Evolutionary conservation across 2,797 vertebrate species (phyloP).

Genomic region (Gouania willdenowi): DNA sequence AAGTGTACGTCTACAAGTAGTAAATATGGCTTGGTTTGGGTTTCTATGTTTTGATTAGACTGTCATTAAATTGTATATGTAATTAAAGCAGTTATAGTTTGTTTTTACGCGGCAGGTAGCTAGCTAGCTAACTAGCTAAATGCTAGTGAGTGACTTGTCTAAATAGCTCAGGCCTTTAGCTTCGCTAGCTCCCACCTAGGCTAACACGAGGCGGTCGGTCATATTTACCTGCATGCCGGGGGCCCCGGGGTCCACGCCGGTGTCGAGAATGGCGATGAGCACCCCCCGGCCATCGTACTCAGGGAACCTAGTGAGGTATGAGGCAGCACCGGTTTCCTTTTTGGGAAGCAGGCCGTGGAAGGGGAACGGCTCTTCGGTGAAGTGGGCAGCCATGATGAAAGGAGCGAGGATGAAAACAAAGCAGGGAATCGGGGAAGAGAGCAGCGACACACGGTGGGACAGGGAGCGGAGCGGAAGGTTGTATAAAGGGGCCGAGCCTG

Average conservation of each 20-base stretch:
- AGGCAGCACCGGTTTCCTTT: constrained; percentile 92
- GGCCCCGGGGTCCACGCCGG: constrained; percentile 94
- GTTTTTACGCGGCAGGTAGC: background rate
- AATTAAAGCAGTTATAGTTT: background rate
- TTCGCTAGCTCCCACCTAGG: background rate
- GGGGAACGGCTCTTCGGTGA: constrained; percentile 88
- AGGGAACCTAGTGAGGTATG: constrained; percentile 87
- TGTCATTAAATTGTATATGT: constrained; percentile 17
- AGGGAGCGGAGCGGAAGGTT: constrained; percentile 22
- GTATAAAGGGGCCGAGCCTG: constrained; percentile 64
- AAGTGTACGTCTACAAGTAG: no score
- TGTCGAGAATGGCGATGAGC: constrained; percentile 91
- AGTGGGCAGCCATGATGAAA: constrained; percentile 84
- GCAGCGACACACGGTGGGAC: constrained; percentile 11
- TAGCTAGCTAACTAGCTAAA: constrained; percentile 6
- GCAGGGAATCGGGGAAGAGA: constrained; percentile 55
- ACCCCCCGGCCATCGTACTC: constrained; percentile 92
- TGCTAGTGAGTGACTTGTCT: background rate
- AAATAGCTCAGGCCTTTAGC: constrained; percentile 51
- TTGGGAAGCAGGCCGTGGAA: constrained; percentile 95
- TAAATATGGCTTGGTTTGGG: background rate
- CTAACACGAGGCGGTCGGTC: constrained; percentile 30
- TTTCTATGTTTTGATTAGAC: background rate
- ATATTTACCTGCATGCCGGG: constrained; percentile 93
- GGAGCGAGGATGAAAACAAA: constrained; percentile 71